Percentiles rank a stretch among this genome's conserved stretches.
Evolutionary conservation across 2,888 invertebrate genomes (phyloP).

Genomic region (Drosophila quinaria): DNA sequence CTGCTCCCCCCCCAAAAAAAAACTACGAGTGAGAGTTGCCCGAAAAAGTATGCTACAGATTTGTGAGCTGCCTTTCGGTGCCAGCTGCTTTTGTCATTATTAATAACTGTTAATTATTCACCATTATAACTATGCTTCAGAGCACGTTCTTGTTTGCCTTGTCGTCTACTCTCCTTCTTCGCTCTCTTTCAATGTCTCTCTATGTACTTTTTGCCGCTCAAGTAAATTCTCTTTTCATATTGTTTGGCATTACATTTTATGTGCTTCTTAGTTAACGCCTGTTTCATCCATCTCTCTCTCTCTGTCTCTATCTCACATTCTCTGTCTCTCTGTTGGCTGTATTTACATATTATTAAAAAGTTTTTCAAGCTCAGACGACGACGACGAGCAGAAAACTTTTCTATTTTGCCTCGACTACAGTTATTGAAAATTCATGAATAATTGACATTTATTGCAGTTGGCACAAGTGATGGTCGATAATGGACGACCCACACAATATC

Average conservation of each 20-base stretch:
- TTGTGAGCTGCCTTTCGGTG: slow-evolving; percentile 50
- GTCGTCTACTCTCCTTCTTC: slow-evolving; percentile 24
- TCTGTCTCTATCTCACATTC: slow-evolving; percentile 4
- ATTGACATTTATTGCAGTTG: slow-evolving; percentile 80
- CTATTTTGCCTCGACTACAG: slow-evolving; percentile 69
- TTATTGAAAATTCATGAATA: slow-evolving; percentile 80
- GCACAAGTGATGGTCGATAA: slow-evolving; percentile 77
- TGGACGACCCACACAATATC: slow-evolving; percentile 46
- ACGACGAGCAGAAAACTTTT: slow-evolving; percentile 60
- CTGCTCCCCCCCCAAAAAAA: slow-evolving; percentile 16
- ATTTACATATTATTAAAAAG: slow-evolving; percentile 80
- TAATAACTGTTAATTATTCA: slow-evolving; percentile 85
- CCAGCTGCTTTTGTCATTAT: slow-evolving; percentile 84
- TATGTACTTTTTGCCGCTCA: slow-evolving; percentile 61
- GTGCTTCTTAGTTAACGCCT: slow-evolving; percentile 73
- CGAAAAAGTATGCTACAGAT: slow-evolving; percentile 38
- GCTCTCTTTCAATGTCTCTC: slow-evolving; percentile 11
- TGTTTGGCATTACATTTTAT: slow-evolving; percentile 74
- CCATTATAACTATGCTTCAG: slow-evolving; percentile 68
- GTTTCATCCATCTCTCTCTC: slow-evolving; percentile 21
- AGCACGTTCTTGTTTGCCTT: slow-evolving; percentile 63
- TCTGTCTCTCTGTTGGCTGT: slow-evolving; percentile 52
- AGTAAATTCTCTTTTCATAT: slow-evolving; percentile 70
- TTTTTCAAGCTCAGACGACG: slow-evolving; percentile 65
- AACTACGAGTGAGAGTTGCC: slow-evolving; percentile 14